A percentile compares a stretch with the other conserved stretches of the same genome.
These are phyloP conservation scores for Corythornis madagascariensis DNA, from an alignment of 2,113 vertebrate species.

Conservation along the genomic window DNA sequence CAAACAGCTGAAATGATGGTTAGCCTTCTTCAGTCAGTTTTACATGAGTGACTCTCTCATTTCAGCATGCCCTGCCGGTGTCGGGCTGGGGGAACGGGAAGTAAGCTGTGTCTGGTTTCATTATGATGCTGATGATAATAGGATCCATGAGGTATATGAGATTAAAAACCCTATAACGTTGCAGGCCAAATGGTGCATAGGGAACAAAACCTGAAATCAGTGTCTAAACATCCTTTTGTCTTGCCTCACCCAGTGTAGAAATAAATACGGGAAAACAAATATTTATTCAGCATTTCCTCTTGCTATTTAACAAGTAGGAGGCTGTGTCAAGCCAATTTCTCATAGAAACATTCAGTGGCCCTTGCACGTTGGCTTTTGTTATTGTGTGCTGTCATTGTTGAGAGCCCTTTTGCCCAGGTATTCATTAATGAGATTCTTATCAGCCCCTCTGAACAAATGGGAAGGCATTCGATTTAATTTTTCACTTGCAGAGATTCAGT, in stretches of 20 bases:
- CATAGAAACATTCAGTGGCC: neutral
- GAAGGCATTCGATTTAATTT: neutral
- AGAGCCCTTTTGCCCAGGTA: neutral
- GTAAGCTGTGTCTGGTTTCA: conserved; percentile 75
- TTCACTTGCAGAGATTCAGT: neutral
- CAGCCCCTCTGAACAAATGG: neutral
- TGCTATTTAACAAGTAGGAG: conserved; percentile 12
- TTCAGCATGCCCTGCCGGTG: conserved; percentile 28
- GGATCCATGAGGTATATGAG: neutral
- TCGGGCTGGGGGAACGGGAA: conserved; percentile 59
- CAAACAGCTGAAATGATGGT: neutral
- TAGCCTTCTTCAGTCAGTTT: neutral
- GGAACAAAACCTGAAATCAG: conserved; percentile 40
- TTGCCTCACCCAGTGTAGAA: conserved; percentile 54
- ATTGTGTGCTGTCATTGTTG: neutral
- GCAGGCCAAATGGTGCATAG: neutral
- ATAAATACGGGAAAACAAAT: conserved; percentile 62
- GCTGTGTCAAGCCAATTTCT: neutral
- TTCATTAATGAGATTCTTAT: neutral
- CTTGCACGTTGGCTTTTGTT: neutral
- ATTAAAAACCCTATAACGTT: neutral
- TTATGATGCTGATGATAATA: conserved; percentile 57
- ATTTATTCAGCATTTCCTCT: conserved; percentile 66
- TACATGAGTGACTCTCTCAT: conserved; percentile 57
- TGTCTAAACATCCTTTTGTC: conserved; percentile 60